Conservation (phyloP, 2,888 invertebrate species). For the Geophilus truncorum region DNA sequence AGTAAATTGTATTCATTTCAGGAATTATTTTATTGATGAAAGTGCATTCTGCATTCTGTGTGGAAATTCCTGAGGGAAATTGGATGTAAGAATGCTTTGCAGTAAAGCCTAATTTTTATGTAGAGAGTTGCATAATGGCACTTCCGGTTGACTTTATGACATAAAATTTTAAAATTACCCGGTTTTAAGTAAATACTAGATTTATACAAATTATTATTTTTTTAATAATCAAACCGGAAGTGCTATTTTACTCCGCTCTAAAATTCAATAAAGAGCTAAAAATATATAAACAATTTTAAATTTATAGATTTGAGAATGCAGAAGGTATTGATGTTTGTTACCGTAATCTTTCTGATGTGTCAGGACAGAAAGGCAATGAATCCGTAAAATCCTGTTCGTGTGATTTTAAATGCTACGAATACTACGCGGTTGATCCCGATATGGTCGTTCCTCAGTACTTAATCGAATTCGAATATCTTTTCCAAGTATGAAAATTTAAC, state of each 20-base stretch:
- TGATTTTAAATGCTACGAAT: constrained; percentile 27
- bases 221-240: too few relatives aligned
- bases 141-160: too few relatives aligned
- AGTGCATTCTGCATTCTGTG: neutral
- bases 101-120: neutral
- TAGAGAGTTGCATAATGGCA: too few relatives aligned
- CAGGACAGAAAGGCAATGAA: neutral
- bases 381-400: neutral
- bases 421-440: neutral
- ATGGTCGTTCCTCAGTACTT: constrained; percentile 28
- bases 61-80: neutral
- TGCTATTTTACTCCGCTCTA: too few relatives aligned
- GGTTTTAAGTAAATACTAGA: too few relatives aligned
- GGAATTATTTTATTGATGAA: neutral
- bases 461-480: constrained; percentile 30
- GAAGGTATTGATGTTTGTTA: neutral
- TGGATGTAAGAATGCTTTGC: neutral
- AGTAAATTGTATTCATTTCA: neutral
- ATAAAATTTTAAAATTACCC: too few relatives aligned
- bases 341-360: neutral
- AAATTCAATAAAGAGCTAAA: too few relatives aligned
- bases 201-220: too few relatives aligned
- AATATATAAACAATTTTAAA: too few relatives aligned
- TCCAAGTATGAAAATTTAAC: neutral
- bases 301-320: neutral